Evolutionary conservation across 2,888 invertebrate species (phyloP).

Genomic region (Xestobium rufovillosum): DNA sequence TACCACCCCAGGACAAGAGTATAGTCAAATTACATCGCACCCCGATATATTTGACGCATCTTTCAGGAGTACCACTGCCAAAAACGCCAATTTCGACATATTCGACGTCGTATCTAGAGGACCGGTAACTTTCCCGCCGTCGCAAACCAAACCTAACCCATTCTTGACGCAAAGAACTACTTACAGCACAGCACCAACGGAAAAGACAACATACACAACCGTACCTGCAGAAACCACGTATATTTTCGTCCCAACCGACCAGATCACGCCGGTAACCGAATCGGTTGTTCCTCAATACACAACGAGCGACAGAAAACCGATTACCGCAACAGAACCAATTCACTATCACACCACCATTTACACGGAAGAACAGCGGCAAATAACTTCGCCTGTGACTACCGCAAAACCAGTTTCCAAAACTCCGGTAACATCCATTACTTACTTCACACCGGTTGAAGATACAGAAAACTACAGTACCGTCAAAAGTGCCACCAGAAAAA

Average conservation of each 20-base stretch:
- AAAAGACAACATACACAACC: conserved; percentile 8
- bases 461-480: conserved; percentile 11
- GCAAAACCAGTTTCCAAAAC: conserved; percentile 9
- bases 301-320: conserved; percentile 8
- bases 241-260: conserved; percentile 20
- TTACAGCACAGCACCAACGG: neutral
- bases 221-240: conserved; percentile 18
- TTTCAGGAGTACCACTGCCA: too few species aligned
- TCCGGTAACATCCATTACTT: conserved; percentile 25
- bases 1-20: conserved; percentile 18
- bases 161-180: conserved; percentile 6
- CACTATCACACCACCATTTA: conserved; percentile 4
- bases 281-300: conserved; percentile 8
- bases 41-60: too few species aligned
- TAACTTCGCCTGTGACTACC: conserved; percentile 9
- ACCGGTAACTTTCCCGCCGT: too few species aligned
- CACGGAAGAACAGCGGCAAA: conserved; percentile 11
- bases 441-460: conserved; percentile 26
- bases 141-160: conserved; percentile 1
- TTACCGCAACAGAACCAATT: conserved; percentile 12
- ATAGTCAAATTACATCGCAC: conserved; percentile 6
- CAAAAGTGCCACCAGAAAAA: neutral
- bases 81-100: too few species aligned
- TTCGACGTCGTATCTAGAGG: too few species aligned
- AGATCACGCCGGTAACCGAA: conserved; percentile 22